These are phyloP conservation scores for Gymnoscopelus microlampas DNA, from an alignment of 2,797 vertebrate genomes.

Conservation along the genomic window DNA sequence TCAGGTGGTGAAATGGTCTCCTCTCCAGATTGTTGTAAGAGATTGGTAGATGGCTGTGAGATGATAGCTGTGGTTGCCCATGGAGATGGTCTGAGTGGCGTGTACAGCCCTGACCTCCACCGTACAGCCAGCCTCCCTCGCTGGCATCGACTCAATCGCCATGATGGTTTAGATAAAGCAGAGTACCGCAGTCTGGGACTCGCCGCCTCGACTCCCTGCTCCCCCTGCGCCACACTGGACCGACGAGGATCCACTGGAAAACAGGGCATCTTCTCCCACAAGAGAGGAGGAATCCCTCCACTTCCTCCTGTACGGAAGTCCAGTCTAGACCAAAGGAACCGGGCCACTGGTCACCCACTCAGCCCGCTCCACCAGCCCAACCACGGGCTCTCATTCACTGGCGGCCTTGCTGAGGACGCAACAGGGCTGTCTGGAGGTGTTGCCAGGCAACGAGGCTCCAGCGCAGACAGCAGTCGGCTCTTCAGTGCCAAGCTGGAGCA, in stretches of 20 bases:
- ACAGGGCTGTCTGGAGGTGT: conserved; percentile 50
- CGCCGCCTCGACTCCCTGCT: conserved; percentile 83
- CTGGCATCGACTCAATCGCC: conserved; percentile 82
- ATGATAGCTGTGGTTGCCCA: conserved; percentile 70
- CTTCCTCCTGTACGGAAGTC: conserved; percentile 95
- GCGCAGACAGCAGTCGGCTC: conserved; percentile 88
- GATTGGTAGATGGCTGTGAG: conserved; percentile 93
- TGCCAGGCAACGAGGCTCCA: conserved; percentile 76
- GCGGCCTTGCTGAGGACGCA: conserved; percentile 82
- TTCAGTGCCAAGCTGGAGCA: conserved; percentile 96
- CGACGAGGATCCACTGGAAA: conserved; percentile 86
- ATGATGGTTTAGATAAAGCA: conserved; percentile 82
- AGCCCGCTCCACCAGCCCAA: conserved; percentile 76
- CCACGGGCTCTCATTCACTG: conserved; percentile 75
- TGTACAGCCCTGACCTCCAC: conserved; percentile 78
- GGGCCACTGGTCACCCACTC: conserved; percentile 85
- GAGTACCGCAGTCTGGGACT: conserved; percentile 74
- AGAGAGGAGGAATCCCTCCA: conserved; percentile 93
- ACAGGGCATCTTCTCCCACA: conserved; percentile 87
- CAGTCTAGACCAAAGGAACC: conserved; percentile 95
- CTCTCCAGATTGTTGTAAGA: conserved; percentile 85
- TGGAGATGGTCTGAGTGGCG: conserved; percentile 74
- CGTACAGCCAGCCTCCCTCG: conserved; percentile 88
- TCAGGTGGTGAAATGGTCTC: conserved; percentile 78
- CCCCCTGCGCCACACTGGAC: conserved; percentile 88